These are phyloP conservation scores for Axinella damicornis DNA, from an alignment of 37 sponge, comb jelly and placozoan genomes.

Conservation along the genomic window DNA sequence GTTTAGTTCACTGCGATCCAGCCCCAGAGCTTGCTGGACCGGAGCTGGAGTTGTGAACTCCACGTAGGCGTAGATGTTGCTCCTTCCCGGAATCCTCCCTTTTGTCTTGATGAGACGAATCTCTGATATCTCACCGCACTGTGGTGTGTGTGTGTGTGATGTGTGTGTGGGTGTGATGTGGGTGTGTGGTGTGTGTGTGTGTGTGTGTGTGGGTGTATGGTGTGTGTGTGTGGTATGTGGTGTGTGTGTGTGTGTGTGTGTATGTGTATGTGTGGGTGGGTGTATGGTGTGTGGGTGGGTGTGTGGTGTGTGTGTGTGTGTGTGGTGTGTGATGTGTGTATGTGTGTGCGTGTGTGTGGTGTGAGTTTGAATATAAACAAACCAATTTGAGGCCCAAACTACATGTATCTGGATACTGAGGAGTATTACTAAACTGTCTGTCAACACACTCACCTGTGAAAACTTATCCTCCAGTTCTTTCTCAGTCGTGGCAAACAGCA, in stretches of 20 bases:
- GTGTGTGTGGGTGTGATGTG: conserved; percentile 1
- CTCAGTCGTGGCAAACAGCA: conserved; percentile 42
- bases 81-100: not conserved
- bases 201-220: not conserved
- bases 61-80: conserved; percentile 65
- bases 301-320: too few relatives aligned
- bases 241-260: not conserved
- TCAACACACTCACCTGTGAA: conserved; percentile 4
- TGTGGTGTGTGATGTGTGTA: too few relatives aligned
- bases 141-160: not conserved
- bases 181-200: not conserved
- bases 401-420: too few relatives aligned
- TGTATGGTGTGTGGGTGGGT: too few relatives aligned
- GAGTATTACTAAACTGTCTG: too few relatives aligned
- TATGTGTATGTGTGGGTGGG: not conserved
- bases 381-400: too few relatives aligned
- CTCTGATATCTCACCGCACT: conserved; percentile 73
- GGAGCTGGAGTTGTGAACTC: conserved; percentile 50
- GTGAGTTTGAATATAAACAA: too few relatives aligned
- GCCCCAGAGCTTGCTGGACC: conserved; percentile 30
- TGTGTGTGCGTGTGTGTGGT: too few relatives aligned
- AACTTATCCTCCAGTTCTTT: conserved; percentile 60
- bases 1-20: conserved; percentile 48
- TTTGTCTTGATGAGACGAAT: conserved; percentile 55
- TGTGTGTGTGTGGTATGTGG: not conserved